Evolutionary conservation across 2,888 invertebrate species (phyloP).

Genomic region (Cerceris rybyensis): DNA sequence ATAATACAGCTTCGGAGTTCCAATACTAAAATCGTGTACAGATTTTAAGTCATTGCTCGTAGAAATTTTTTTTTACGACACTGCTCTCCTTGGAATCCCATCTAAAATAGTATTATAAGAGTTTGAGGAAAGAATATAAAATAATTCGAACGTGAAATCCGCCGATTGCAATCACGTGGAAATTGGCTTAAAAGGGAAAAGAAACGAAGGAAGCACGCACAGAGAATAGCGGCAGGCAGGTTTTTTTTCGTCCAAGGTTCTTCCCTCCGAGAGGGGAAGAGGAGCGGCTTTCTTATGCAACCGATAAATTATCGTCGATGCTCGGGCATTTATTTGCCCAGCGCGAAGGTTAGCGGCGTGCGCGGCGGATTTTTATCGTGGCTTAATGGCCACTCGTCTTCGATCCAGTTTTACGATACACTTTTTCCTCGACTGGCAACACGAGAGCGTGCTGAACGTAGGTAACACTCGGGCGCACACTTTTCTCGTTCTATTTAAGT

Average conservation of each 20-base stretch:
- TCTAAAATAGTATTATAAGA: too few relatives aligned
- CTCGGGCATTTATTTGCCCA: slow-evolving; percentile 24
- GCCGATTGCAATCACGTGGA: slow-evolving; percentile 9
- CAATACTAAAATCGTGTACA: too few relatives aligned
- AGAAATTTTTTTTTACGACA: too few relatives aligned
- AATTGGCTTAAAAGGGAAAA: neutral
- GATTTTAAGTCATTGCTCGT: too few relatives aligned
- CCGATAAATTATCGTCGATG: slow-evolving; percentile 37
- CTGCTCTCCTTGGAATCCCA: too few relatives aligned
- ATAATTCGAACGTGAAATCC: neutral
- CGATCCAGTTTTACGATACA: slow-evolving; percentile 31
- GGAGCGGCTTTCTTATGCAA: slow-evolving; percentile 14
- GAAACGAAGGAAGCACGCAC: neutral
- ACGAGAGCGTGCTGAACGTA: slow-evolving; percentile 2
- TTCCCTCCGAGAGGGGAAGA: neutral
- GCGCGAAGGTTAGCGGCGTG: slow-evolving; percentile 18
- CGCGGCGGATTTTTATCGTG: slow-evolving; percentile 34
- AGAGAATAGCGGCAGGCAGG: neutral
- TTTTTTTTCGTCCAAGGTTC: slow-evolving; percentile 12
- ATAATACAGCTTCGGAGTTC: too few relatives aligned
- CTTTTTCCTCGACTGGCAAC: slow-evolving; percentile 11
- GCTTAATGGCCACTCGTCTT: slow-evolving; percentile 18
- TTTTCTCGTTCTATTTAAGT: slow-evolving; percentile 42
- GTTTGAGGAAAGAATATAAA: too few relatives aligned
- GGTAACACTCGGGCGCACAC: slow-evolving; percentile 12